phyloP scores from a whole-genome alignment of 2,888 invertebrate genomes.

The Magallana nippona region DNA sequence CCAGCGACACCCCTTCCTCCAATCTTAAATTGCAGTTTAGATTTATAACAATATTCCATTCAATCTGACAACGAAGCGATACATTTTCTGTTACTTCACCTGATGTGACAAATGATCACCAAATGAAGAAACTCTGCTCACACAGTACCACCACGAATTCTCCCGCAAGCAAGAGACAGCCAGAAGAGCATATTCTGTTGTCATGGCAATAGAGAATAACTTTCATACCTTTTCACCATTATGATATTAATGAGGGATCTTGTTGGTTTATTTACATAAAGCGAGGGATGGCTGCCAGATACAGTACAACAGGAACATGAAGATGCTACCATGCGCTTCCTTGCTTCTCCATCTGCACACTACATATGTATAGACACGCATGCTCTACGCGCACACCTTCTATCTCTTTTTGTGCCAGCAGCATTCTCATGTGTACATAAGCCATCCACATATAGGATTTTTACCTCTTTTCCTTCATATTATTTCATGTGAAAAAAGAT shows the following conservation, averaged over 20 bases:
- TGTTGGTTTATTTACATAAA: conserved; percentile 41
- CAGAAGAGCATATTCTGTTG: conserved; percentile 28
- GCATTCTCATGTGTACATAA: conserved; percentile 10
- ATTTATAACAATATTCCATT: too few species aligned
- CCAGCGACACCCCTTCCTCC: background rate
- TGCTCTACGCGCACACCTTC: background rate
- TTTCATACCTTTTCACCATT: conserved; percentile 39
- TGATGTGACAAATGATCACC: background rate
- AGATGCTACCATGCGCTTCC: background rate
- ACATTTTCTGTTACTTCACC: background rate
- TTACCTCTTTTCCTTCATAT: background rate
- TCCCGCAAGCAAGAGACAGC: background rate
- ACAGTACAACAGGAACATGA: background rate
- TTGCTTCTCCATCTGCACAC: background rate
- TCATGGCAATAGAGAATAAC: conserved; percentile 26
- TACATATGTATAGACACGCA: background rate
- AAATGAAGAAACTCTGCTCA: background rate
- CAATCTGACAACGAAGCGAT: too few species aligned
- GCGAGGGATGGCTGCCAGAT: conserved; percentile 3
- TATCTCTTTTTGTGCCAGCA: background rate
- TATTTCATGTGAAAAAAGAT: background rate
- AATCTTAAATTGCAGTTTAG: too few species aligned
- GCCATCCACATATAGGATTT: background rate
- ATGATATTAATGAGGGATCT: conserved; percentile 34
- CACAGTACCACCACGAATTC: background rate